Evolutionary conservation across 2,113 vertebrate genomes (phyloP).

Genomic region (Tenebrosternarchus preto): DNA sequence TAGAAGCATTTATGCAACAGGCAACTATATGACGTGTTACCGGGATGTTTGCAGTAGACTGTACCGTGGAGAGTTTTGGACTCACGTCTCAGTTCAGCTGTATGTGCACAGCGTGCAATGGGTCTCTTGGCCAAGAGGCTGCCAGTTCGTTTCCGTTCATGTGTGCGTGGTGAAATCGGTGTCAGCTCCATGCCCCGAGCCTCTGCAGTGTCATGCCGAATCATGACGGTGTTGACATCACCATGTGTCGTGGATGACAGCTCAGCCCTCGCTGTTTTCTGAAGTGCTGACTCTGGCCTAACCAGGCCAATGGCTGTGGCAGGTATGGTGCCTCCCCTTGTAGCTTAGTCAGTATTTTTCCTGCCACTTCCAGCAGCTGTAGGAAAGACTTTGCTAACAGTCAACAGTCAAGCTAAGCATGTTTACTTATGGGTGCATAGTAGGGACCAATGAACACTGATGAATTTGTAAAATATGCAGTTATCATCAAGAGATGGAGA

Average conservation of each 20-base stretch:
- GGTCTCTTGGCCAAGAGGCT: background rate
- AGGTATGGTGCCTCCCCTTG: background rate
- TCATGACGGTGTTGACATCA: too few relatives aligned
- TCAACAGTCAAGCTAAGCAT: too few relatives aligned
- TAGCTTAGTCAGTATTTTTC: background rate
- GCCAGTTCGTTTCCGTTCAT: too few relatives aligned
- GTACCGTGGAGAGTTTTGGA: too few relatives aligned
- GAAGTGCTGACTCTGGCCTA: constrained; percentile 38
- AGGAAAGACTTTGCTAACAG: background rate
- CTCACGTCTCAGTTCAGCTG: too few relatives aligned
- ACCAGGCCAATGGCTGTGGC: background rate
- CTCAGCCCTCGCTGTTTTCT: constrained; percentile 1
- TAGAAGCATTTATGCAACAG: background rate
- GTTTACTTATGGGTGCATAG: too few relatives aligned
- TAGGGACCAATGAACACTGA: too few relatives aligned
- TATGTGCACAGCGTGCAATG: background rate
- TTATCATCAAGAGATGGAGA: background rate
- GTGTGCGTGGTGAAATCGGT: too few relatives aligned
- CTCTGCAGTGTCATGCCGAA: too few relatives aligned
- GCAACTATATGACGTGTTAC: background rate
- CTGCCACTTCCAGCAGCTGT: background rate
- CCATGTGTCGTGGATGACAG: too few relatives aligned
- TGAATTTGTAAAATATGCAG: background rate
- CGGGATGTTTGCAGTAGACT: background rate
- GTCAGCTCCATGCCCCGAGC: too few relatives aligned